Percentiles rank a stretch among this genome's conserved stretches.
These are phyloP conservation scores for Pipistrellus kuhlii DNA, from an alignment of 2,797 vertebrate species.

Conservation along the genomic window DNA sequence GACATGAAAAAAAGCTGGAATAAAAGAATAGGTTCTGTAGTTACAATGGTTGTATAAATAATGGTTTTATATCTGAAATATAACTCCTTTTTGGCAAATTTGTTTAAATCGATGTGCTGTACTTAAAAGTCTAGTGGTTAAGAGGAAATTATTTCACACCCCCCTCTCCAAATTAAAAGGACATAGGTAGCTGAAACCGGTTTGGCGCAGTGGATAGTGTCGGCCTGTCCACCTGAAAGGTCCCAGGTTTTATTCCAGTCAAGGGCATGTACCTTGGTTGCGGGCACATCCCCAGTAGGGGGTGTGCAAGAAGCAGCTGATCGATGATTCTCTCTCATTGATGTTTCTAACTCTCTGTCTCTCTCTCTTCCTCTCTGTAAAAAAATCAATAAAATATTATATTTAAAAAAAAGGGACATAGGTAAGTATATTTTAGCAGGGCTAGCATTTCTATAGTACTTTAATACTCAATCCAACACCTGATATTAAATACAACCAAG, in stretches of 20 bases:
- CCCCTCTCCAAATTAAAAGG: neutral
- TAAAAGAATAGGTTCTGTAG: neutral
- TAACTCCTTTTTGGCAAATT: neutral
- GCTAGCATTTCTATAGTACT: neutral
- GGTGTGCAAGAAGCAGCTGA: too few species aligned
- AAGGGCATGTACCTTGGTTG: too few species aligned
- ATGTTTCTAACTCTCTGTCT: too few species aligned
- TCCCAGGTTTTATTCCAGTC: too few species aligned
- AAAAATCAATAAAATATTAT: too few species aligned
- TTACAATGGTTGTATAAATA: neutral
- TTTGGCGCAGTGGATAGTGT: too few species aligned
- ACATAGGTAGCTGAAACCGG: neutral
- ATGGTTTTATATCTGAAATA: neutral
- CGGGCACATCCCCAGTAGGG: too few species aligned
- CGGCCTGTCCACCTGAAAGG: too few species aligned
- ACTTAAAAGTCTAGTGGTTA: neutral
- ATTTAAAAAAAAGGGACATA: neutral
- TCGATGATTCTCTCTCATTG: too few species aligned
- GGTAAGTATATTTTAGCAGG: constrained; percentile 11
- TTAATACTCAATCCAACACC: neutral
- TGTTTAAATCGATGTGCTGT: neutral
- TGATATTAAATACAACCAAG: neutral
- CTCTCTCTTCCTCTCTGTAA: too few species aligned
- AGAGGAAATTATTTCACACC: neutral
- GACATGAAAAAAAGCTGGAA: neutral